Conservation (phyloP, 2,113 vertebrate species). For the Crypturellus undulatus region DNA sequence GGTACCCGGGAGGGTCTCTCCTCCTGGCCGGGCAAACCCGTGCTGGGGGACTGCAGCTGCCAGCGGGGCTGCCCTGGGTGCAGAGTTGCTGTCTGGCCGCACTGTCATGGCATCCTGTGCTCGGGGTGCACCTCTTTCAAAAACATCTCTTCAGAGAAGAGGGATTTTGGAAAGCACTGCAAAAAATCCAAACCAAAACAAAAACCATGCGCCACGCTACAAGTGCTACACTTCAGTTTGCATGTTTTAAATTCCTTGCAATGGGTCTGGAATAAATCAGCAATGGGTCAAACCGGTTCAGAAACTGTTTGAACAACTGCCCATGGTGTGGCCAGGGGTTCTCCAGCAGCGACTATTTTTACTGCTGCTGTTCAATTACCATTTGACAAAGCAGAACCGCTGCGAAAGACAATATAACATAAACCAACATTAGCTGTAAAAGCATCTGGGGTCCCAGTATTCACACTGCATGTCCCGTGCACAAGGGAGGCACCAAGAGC, state of each 20-base stretch:
- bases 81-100: neutral
- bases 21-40: neutral
- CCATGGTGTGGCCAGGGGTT: constrained; percentile 43
- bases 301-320: constrained; percentile 73
- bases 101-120: neutral
- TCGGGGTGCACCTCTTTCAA: neutral
- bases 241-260: constrained; percentile 40
- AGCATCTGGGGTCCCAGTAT: neutral
- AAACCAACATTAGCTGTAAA: constrained; percentile 50
- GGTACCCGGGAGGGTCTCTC: neutral
- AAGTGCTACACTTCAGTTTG: constrained; percentile 1
- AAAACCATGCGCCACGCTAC: neutral
- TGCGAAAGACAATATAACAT: constrained; percentile 54
- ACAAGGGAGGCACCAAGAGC: neutral
- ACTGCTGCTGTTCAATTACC: constrained; percentile 51
- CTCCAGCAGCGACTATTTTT: constrained; percentile 28
- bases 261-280: constrained; percentile 69
- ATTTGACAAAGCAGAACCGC: constrained; percentile 35
- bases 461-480: neutral
- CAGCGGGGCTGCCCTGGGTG: neutral
- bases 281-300: constrained; percentile 68
- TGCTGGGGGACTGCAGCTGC: neutral
- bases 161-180: neutral
- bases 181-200: constrained; percentile 11
- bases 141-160: neutral